Evolutionary conservation across 2,113 vertebrate species (phyloP).

Genomic region (Pipra filicauda): DNA sequence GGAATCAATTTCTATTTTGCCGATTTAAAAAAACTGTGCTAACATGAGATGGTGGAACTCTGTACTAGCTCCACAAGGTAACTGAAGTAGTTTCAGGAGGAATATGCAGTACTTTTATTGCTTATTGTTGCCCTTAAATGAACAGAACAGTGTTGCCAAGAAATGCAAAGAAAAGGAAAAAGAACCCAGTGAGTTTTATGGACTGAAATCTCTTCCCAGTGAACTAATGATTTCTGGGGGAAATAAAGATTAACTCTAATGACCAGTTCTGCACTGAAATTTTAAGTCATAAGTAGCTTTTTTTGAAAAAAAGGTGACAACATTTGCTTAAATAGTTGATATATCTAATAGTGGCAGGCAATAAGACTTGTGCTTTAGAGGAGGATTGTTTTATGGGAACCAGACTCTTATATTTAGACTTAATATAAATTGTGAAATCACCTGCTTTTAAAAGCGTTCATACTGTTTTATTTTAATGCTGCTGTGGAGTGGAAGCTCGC

Average conservation of each 20-base stretch:
- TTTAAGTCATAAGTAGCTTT: background rate
- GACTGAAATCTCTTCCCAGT: background rate
- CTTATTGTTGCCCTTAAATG: background rate
- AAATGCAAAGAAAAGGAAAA: background rate
- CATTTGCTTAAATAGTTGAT: background rate
- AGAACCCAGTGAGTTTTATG: background rate
- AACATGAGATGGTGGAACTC: background rate
- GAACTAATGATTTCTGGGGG: background rate
- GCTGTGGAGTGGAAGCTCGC: background rate
- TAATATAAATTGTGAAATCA: background rate
- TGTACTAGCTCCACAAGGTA: background rate
- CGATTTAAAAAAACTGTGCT: background rate
- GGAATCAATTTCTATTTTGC: background rate
- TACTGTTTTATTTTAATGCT: background rate
- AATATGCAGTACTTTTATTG: background rate
- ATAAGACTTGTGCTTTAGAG: background rate
- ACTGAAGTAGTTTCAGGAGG: background rate
- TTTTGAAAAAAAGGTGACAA: background rate
- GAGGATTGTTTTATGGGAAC: background rate
- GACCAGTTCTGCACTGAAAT: background rate
- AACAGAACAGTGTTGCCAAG: background rate
- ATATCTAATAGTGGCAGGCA: background rate
- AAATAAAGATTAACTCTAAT: background rate
- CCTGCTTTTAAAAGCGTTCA: background rate
- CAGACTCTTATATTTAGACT: background rate